Conservation (phyloP, 2,888 invertebrate species). For the Diplazon laetatorius region DNA sequence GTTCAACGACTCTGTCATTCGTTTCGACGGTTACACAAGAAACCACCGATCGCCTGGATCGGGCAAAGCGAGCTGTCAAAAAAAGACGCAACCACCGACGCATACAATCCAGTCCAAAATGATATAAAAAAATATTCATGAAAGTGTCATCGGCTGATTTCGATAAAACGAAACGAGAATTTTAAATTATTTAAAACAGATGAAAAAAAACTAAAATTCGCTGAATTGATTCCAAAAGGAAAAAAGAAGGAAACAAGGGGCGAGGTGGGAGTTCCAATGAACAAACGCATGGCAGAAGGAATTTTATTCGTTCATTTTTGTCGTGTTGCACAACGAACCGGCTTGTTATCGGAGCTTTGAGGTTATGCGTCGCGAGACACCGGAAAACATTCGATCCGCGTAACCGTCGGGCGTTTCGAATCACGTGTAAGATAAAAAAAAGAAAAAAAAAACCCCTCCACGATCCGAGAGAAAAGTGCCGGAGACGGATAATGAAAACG, state of each 20-base stretch:
- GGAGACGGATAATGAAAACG: slow-evolving; percentile 6
- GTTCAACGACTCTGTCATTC: too few species aligned
- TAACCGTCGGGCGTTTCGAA: slow-evolving; percentile 20
- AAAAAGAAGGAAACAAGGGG: not conserved
- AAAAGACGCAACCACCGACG: too few species aligned
- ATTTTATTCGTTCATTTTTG: not conserved
- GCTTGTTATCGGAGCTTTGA: slow-evolving; percentile 29
- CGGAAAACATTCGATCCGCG: slow-evolving; percentile 34
- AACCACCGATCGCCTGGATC: too few species aligned
- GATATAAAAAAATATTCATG: not conserved
- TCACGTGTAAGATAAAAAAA: slow-evolving; percentile 11
- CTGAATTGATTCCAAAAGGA: not conserved
- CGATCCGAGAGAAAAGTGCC: slow-evolving; percentile 23
- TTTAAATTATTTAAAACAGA: too few species aligned
- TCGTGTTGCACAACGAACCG: slow-evolving; percentile 44
- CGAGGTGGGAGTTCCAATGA: not conserved
- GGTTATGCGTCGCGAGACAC: slow-evolving; percentile 19
- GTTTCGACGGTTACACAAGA: too few species aligned
- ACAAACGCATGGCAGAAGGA: not conserved
- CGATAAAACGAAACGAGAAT: too few species aligned
- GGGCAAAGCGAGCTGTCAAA: too few species aligned
- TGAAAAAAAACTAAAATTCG: not conserved
- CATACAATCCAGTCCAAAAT: too few species aligned
- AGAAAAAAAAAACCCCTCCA: too few species aligned
- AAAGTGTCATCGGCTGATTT: not conserved